Base-by-base conservation (phyloP, 2,888 invertebrate genomes). In the Oxytorus armatus region DNA sequence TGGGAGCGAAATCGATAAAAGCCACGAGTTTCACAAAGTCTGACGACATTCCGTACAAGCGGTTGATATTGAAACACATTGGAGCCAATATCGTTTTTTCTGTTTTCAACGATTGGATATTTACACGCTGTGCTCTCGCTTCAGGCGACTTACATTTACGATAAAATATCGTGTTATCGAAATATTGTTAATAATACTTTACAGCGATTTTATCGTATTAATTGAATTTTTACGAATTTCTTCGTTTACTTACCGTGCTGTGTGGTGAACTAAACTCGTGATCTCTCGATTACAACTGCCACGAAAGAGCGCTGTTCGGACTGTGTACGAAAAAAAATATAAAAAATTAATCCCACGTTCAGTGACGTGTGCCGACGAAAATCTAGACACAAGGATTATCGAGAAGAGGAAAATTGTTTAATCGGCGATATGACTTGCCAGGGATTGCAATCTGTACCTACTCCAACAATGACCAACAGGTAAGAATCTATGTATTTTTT, bases 301-400 rank as follows among this genome's bases (percentile, higher is more conserved):
- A 18, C 16, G 7, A 49, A 8, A 49, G 49, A 18, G 18, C 18
- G 21, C 49, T 49, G 49, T 16, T 18, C 21, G 10, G 10, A 8
- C 18, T 21, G n/a, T 36, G 25, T 7, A 33, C 1, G 3, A 65
- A 36, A 29, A n/a, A n/a, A 44, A 10, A n/a, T n/a, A n/a, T n/a
- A n/a, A n/a, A 87, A 85, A 84, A 89, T 89, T 88, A 68, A 29
- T 59, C 85, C 86, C 44, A 87, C 87, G 68, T 88, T 86, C 83
- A 86, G 86, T 83, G 87, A 90, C 85, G 88, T 88, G 85, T 87
- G 84, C 78, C 86, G 84, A 76, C 65, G 84, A 77, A 69, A 59
- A 63, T 57, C 68, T 39, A 77, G 68, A 72, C 73, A 72, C 78
- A 75, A 80, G 59, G 14, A 14, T 14, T 69, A 59, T 39, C 77